Evolutionary conservation across 2,888 invertebrate species (phyloP), one percentile per base, ranked within the genome.

Genomic region (Portevinia maculata): DNA sequence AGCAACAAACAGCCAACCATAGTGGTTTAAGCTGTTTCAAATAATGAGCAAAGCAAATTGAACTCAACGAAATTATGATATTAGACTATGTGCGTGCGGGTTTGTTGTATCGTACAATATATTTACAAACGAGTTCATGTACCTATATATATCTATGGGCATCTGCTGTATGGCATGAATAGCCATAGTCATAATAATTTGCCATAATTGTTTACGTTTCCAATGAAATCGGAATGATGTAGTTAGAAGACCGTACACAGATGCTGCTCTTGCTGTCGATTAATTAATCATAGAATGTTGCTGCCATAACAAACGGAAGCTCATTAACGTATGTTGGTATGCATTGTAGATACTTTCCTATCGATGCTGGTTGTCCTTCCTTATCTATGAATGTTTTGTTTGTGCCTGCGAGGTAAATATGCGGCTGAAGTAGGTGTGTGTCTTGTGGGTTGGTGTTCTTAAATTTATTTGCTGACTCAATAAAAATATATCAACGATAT

Each of bases 251-350:
- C 24, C 21, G 28, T 52, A 53, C 37, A 41, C 81, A 83, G 76
- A 71, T 76, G 76, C 65, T 71, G 53, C 55, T 65, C 53, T 48
- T 32, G 60, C 41, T 71, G 59, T 71, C 76, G 64, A 76, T 76
- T 76, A 81, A 81, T 81, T 81, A 81, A 81, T 81, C 81, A 76
- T 52, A 71, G 59, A 53, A 83, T 71, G 71, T 70, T 59, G 71
- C 65, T 76, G 55, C 59, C 53, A 65, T 71, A 65, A 71, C 76
- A 41, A 60, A 65, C 41, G 70, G 64, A 83, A 76, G 76, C 81
- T 83, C 81, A 83, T 83, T 83, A 76, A 71, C 76, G 59, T 32
- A 59, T 39, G 19, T 57, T 48, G 30, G 32, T 28, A 11, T n/a
- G 37, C 6, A 30, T 17, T 7, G 6, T 5, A 11, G 28, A 17